phyloP scores from a whole-genome alignment of 2,113 vertebrate genomes.

The Perca flavescens region DNA sequence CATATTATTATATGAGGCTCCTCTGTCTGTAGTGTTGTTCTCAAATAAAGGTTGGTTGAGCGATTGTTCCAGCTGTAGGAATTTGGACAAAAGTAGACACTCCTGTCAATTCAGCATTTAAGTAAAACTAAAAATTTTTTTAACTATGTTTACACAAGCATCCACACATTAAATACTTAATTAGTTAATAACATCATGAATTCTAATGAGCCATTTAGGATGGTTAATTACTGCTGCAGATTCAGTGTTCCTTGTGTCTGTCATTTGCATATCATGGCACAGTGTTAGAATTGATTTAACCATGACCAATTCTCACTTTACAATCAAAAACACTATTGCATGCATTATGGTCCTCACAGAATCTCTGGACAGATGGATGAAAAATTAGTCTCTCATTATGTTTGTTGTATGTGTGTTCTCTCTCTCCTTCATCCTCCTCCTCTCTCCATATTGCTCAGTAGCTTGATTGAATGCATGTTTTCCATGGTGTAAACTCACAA shows the following conservation, averaged over 20 bases:
- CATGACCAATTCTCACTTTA: conserved; percentile 57
- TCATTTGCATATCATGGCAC: conserved; percentile 58
- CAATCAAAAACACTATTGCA: conserved; percentile 45
- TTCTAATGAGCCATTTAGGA: conserved; percentile 59
- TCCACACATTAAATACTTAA: conserved; percentile 16
- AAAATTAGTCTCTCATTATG: conserved; percentile 49
- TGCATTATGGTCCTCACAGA: conserved; percentile 32
- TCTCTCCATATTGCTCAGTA: conserved; percentile 6
- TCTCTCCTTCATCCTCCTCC: not conserved
- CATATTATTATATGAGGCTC: not conserved
- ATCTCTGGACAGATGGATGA: conserved; percentile 60
- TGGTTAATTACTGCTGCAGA: conserved; percentile 62
- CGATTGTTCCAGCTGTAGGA: not conserved
- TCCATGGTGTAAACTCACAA: conserved; percentile 8
- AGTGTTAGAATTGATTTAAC: conserved; percentile 54
- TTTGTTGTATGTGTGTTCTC: conserved; percentile 22
- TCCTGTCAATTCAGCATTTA: conserved; percentile 11
- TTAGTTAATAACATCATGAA: conserved; percentile 50
- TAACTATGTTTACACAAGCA: conserved; percentile 20
- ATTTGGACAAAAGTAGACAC: not conserved
- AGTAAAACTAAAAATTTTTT: not conserved
- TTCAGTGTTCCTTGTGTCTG: conserved; percentile 44
- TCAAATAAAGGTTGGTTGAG: not conserved
- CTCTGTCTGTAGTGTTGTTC: not conserved
- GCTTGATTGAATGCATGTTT: conserved; percentile 28